These are phyloP conservation scores for Rhyacichthys aspro DNA, from an alignment of 2,797 vertebrate species.

Conservation along the genomic window DNA sequence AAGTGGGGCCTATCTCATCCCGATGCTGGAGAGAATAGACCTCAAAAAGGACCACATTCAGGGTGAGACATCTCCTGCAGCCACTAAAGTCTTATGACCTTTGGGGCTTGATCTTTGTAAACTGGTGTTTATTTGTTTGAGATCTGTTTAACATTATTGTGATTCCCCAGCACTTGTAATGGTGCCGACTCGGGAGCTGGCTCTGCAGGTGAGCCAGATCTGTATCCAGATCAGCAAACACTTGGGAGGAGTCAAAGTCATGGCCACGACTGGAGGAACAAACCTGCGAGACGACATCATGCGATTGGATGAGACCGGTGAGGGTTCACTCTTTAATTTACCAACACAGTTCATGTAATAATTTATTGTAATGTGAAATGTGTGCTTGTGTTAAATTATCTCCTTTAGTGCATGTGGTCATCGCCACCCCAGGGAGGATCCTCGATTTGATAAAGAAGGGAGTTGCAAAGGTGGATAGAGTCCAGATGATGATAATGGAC, in stretches of 20 bases:
- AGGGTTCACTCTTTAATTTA: neutral
- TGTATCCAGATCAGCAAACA: conserved; percentile 86
- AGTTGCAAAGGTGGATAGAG: conserved; percentile 82
- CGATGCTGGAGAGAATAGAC: conserved; percentile 85
- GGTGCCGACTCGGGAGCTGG: conserved; percentile 84
- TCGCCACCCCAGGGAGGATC: conserved; percentile 85
- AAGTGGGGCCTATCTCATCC: conserved; percentile 86
- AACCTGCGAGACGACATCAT: conserved; percentile 86
- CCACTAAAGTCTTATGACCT: neutral
- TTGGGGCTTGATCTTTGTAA: neutral
- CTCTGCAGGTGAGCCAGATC: conserved; percentile 86
- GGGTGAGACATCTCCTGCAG: conserved; percentile 62
- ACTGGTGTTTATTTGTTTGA: neutral
- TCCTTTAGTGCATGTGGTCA: conserved; percentile 81
- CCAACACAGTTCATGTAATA: too few relatives aligned
- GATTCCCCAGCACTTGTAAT: conserved; percentile 76
- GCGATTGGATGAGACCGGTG: conserved; percentile 84
- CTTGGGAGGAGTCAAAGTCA: conserved; percentile 83
- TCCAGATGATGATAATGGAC: conserved; percentile 87
- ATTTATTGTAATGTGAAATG: neutral
- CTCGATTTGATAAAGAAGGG: conserved; percentile 86
- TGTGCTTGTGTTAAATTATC: neutral
- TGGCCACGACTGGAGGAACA: conserved; percentile 86
- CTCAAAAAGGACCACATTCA: conserved; percentile 85
- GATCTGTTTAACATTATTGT: too few relatives aligned